A percentile compares a stretch with the other conserved stretches of the same genome.
phyloP scores from a whole-genome alignment of 2,888 invertebrate species.

The Limnephilus rhombicus region DNA sequence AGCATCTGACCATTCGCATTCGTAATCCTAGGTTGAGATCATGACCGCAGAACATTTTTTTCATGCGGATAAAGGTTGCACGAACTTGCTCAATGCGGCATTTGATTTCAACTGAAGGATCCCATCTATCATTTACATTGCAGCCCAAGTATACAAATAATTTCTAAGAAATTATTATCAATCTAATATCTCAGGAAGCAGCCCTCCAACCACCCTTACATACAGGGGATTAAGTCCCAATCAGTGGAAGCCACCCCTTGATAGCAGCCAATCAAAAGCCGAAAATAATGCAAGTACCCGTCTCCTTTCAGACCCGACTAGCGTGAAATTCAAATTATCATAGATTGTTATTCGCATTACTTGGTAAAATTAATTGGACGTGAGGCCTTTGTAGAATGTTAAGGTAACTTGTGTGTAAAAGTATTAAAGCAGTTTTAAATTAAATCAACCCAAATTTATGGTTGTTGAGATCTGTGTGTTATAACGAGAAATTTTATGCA shows the following conservation, averaged over 20 bases:
- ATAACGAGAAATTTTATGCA: background rate
- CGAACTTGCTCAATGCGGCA: no score
- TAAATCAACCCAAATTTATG: background rate
- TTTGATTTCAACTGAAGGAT: no score
- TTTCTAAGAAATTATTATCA: background rate
- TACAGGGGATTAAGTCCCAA: background rate
- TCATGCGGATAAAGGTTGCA: no score
- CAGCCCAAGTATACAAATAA: no score
- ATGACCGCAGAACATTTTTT: no score
- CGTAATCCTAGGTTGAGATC: no score
- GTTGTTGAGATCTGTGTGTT: background rate
- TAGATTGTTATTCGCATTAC: conserved; percentile 35
- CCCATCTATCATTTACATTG: no score
- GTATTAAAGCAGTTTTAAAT: background rate
- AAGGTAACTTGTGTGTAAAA: background rate
- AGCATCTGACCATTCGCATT: no score
- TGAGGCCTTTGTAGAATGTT: background rate
- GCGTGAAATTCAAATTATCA: conserved; percentile 36
- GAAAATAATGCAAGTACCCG: conserved; percentile 22
- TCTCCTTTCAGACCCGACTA: conserved; percentile 2
- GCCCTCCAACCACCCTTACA: background rate
- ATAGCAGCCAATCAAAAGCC: background rate
- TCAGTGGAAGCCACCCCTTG: background rate
- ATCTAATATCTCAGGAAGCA: background rate
- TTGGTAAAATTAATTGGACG: conserved; percentile 13